These are phyloP conservation scores for Gallinago stenura DNA, from an alignment of 2,797 vertebrate species.

Conservation along the genomic window DNA sequence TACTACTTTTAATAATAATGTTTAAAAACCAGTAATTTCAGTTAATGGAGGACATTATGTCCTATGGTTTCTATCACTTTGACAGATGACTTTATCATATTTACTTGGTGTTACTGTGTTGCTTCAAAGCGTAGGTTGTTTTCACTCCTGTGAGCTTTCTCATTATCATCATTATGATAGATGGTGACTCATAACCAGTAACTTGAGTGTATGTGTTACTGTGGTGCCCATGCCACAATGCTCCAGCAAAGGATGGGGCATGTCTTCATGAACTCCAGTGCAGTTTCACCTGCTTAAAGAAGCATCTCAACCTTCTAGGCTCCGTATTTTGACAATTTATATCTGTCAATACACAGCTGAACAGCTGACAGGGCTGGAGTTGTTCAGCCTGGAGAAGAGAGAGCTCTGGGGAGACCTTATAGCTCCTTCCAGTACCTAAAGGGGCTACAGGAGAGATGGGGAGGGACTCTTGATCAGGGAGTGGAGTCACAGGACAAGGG, in stretches of 20 bases:
- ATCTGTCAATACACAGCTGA: neutral
- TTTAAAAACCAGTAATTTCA: neutral
- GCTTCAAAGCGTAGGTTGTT: neutral
- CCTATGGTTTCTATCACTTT: neutral
- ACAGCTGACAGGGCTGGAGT: no score
- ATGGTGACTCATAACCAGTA: neutral
- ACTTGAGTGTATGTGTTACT: neutral
- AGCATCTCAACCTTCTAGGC: neutral
- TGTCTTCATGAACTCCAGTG: neutral
- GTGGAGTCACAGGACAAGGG: no score
- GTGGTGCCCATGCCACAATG: neutral
- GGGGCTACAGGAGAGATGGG: no score
- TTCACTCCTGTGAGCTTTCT: neutral
- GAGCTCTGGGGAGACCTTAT: no score
- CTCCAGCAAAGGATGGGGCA: neutral
- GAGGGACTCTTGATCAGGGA: no score
- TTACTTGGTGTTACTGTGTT: neutral
- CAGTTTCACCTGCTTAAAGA: neutral
- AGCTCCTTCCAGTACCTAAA: no score
- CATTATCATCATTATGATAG: neutral
- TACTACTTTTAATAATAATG: neutral
- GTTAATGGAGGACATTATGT: neutral
- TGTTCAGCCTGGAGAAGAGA: no score
- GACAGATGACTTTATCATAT: neutral
- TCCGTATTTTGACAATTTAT: neutral